A percentile compares a stretch with the other conserved stretches of the same genome.
Conservation (phyloP, 2,797 vertebrate genomes). For the Sebastes itinus region DNA sequence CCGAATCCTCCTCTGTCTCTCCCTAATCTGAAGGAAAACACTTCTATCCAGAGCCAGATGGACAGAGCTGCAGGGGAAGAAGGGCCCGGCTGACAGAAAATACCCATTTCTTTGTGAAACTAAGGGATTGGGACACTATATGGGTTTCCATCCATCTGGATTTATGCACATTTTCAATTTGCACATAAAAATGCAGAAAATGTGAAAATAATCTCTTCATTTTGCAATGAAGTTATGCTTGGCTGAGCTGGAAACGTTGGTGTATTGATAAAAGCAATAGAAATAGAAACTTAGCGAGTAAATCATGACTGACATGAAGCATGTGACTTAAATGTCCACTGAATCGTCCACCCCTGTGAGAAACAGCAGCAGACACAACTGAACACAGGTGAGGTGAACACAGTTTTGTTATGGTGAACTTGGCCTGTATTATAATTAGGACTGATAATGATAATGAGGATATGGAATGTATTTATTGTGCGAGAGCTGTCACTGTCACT, state of each 20-base stretch:
- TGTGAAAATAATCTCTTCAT: background rate
- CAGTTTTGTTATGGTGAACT: too few species aligned
- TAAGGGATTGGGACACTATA: conserved; percentile 29
- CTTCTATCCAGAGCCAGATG: conserved; percentile 42
- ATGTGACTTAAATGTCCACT: background rate
- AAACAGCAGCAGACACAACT: background rate
- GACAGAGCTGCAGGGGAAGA: conserved; percentile 53
- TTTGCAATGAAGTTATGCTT: background rate
- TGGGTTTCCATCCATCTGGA: background rate
- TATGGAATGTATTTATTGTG: too few species aligned
- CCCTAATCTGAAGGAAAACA: conserved; percentile 57
- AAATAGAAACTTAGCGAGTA: background rate
- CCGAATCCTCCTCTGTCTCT: conserved; percentile 55
- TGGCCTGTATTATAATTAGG: too few species aligned
- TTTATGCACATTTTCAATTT: background rate
- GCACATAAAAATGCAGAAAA: background rate
- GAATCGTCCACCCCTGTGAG: background rate
- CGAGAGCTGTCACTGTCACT: too few species aligned
- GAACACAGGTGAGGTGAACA: too few species aligned
- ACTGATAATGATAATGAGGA: too few species aligned
- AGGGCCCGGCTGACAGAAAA: conserved; percentile 39
- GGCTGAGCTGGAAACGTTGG: background rate
- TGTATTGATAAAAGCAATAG: background rate
- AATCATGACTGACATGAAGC: background rate
- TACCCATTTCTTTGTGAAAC: conserved; percentile 28